Percentiles rank a stretch among this genome's conserved stretches.
phyloP scores from a whole-genome alignment of 2,797 vertebrate genomes.

The Orientallactaga sibirica region DNA sequence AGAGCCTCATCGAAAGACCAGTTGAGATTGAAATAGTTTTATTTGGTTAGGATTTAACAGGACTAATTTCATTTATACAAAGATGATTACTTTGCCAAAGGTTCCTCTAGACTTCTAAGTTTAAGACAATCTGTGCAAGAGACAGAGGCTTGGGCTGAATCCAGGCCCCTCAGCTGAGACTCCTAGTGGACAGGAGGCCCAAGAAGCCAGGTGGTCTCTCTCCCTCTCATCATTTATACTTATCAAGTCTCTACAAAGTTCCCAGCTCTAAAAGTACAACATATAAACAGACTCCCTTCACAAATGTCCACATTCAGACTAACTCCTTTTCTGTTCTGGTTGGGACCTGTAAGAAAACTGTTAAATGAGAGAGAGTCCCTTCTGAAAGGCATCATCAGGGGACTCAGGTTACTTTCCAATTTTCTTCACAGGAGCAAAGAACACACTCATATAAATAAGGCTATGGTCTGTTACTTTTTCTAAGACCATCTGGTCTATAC shows the following conservation, averaged over 20 bases:
- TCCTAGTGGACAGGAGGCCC: neutral
- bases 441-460: neutral
- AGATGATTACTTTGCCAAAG: neutral
- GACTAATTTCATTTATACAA: neutral
- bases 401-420: neutral
- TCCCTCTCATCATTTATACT: neutral
- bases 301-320: neutral
- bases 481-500: neutral
- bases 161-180: neutral
- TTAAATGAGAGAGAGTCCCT: neutral
- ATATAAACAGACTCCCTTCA: neutral
- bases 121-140: neutral
- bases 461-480: neutral
- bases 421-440: neutral
- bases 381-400: neutral
- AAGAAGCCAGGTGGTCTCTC: neutral
- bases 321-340: conserved; percentile 10
- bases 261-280: neutral
- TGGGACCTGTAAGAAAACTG: neutral
- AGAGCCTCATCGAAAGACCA: neutral
- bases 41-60: neutral
- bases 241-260: neutral
- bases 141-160: too few relatives aligned
- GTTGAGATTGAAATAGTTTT: neutral
- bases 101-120: neutral